Conservation (phyloP, 1,140 invertebrate genomes). For the Drosophila sulfurigaster region DNA sequence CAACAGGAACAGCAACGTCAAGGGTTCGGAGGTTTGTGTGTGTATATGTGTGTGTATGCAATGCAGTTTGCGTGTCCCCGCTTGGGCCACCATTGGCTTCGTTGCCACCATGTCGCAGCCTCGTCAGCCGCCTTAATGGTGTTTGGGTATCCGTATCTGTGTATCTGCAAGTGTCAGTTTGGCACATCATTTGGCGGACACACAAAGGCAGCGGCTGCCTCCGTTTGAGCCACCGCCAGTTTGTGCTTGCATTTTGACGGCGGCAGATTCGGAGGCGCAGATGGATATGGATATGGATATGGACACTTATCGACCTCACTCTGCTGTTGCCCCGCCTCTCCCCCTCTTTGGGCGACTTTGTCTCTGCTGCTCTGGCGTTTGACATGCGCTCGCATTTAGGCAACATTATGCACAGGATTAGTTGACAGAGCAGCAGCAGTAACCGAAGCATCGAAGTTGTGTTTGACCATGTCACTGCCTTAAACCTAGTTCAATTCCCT, state of each 20-base stretch:
- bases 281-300: conserved; percentile 53
- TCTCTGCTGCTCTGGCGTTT: conserved; percentile 43
- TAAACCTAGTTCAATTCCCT: conserved; percentile 17
- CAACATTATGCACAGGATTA: conserved; percentile 80
- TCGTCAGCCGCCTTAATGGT: conserved; percentile 67
- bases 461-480: conserved; percentile 12
- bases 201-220: conserved; percentile 68
- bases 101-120: conserved; percentile 4
- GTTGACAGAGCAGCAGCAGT: conserved; percentile 37
- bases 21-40: too few relatives aligned
- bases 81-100: too few relatives aligned
- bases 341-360: neutral
- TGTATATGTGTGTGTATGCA: too few relatives aligned
- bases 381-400: conserved; percentile 77
- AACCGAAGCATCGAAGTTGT: neutral
- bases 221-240: conserved; percentile 68
- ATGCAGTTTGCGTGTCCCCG: neutral
- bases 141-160: conserved; percentile 70
- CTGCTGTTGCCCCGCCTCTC: neutral
- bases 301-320: conserved; percentile 31
- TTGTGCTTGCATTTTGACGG: conserved; percentile 71
- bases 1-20: neutral
- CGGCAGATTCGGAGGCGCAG: conserved; percentile 69
- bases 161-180: conserved; percentile 79
- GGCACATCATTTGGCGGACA: conserved; percentile 79